Evolutionary conservation across 1,140 invertebrate genomes (phyloP).

Genomic region (Macrobrachium nipponense): DNA sequence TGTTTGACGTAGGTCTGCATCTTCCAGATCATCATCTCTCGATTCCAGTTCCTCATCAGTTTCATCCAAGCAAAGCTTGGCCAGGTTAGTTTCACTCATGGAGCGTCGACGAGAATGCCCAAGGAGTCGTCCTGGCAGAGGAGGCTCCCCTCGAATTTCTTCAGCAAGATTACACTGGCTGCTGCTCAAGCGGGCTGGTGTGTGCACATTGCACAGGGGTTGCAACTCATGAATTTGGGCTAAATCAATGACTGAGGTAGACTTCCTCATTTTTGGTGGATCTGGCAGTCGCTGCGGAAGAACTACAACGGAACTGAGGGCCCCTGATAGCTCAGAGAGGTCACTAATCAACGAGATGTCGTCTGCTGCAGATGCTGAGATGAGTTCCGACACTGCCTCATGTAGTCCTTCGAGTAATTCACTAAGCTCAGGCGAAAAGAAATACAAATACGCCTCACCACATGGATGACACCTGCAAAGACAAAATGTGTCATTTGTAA

Average conservation of each 20-base stretch:
- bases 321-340: conserved; percentile 62
- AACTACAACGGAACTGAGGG: conserved; percentile 60
- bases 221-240: conserved; percentile 56
- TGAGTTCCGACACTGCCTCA: conserved; percentile 62
- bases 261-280: conserved; percentile 61
- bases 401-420: conserved; percentile 61
- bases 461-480: conserved; percentile 59
- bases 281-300: conserved; percentile 57
- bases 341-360: conserved; percentile 62
- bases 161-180: conserved; percentile 56
- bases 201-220: conserved; percentile 50
- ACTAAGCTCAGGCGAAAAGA: conserved; percentile 63
- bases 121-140: conserved; percentile 50
- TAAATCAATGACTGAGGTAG: conserved; percentile 62
- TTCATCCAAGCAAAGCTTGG: conserved; percentile 63
- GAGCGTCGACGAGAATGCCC: conserved; percentile 60
- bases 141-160: conserved; percentile 42
- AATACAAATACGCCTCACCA: conserved; percentile 63
- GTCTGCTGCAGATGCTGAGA: conserved; percentile 57
- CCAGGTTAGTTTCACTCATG: conserved; percentile 64
- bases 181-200: conserved; percentile 50
- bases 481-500: neutral
- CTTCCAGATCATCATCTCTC: conserved; percentile 62
- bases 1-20: conserved; percentile 58
- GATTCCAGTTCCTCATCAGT: conserved; percentile 63